Conservation (phyloP, 2,797 vertebrate species). For the Alectoris magna region DNA sequence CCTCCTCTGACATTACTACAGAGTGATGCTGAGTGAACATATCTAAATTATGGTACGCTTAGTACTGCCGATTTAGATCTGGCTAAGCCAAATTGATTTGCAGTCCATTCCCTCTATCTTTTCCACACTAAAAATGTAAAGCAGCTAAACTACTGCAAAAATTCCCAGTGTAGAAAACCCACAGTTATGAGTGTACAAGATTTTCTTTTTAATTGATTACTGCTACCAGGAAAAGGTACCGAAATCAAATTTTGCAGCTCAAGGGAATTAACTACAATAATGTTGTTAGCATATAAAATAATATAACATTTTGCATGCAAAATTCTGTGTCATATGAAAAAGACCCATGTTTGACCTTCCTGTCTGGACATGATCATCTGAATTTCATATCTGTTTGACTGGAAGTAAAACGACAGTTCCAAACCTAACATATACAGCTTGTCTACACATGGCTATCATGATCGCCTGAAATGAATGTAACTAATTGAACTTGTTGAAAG, state of each 20-base stretch:
- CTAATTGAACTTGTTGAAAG: conserved; percentile 66
- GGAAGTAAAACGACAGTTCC: conserved; percentile 27
- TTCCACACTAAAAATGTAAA: not conserved
- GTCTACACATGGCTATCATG: conserved; percentile 34
- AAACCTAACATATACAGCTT: conserved; percentile 49
- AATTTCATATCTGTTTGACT: conserved; percentile 65
- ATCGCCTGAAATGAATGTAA: conserved; percentile 57
- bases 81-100: not conserved
- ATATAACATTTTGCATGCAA: conserved; percentile 35
- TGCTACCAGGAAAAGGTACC: not conserved
- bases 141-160: not conserved
- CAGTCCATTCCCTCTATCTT: not conserved
- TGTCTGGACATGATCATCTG: conserved; percentile 45
- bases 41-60: not conserved
- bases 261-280: conserved; percentile 49
- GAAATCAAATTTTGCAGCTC: conserved; percentile 14
- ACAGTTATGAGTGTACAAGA: not conserved
- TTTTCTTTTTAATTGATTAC: not conserved
- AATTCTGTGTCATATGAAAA: conserved; percentile 42
- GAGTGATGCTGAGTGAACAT: not conserved
- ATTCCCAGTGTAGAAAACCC: not conserved
- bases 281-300: conserved; percentile 26
- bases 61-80: not conserved
- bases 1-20: not conserved
- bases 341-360: conserved; percentile 59